phyloP scores from a whole-genome alignment of 2,113 vertebrate genomes.

The Xenopus tropicalis region DNA sequence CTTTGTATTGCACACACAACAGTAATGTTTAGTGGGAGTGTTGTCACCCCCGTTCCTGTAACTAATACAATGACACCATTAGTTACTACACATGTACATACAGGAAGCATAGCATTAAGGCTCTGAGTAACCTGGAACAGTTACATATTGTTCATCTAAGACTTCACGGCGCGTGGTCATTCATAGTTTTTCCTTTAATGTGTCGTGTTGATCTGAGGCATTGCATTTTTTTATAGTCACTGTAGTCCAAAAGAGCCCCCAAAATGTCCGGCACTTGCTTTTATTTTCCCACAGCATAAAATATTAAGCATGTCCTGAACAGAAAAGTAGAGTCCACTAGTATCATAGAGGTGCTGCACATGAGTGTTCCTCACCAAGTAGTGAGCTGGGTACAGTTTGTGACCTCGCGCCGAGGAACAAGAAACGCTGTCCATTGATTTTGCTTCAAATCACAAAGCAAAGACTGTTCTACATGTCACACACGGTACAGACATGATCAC shows the following conservation, averaged over 20 bases:
- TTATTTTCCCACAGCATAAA: not conserved
- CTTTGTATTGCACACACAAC: not conserved
- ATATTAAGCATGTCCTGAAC: not conserved
- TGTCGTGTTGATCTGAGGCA: slow-evolving; percentile 27
- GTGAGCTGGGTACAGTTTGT: not conserved
- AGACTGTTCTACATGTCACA: not conserved
- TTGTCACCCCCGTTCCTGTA: not conserved
- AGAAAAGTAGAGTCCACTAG: slow-evolving; percentile 2
- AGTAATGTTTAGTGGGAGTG: not conserved
- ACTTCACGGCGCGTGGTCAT: slow-evolving; percentile 14
- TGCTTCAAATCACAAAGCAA: slow-evolving; percentile 28
- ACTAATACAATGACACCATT: slow-evolving; percentile 10
- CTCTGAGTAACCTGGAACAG: slow-evolving; percentile 6
- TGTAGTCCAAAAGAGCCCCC: too few species aligned
- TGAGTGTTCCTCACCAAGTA: not conserved
- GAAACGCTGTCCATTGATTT: slow-evolving; percentile 1
- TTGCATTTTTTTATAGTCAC: not conserved
- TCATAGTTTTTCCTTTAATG: not conserved
- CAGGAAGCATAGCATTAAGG: slow-evolving; percentile 13
- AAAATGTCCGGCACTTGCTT: not conserved
- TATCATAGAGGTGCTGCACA: not conserved
- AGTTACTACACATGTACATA: slow-evolving; percentile 29
- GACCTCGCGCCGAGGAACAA: too few species aligned
- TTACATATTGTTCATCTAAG: slow-evolving; percentile 25
- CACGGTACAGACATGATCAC: not conserved